These are phyloP conservation scores for Pseudorhombus dupliciocellatus DNA, from an alignment of 2,113 vertebrate genomes.

Conservation along the genomic window DNA sequence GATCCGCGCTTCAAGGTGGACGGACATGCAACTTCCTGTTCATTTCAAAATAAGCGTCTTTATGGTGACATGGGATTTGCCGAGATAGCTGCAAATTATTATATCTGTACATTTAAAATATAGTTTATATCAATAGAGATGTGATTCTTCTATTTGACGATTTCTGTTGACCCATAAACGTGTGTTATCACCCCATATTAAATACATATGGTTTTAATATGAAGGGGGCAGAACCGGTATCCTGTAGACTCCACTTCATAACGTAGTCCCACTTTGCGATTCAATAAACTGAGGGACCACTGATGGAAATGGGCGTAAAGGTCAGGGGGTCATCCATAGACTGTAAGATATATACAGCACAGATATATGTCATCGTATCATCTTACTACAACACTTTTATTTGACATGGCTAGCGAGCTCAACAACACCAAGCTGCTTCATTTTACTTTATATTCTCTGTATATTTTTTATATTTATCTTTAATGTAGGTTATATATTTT, in stretches of 20 bases:
- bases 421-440: no score
- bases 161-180: accelerated
- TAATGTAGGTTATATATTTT: no score
- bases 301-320: background rate
- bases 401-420: no score
- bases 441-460: no score
- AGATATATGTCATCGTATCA: no score
- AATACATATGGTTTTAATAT: constrained; percentile 20
- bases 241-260: background rate
- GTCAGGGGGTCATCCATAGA: no score
- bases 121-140: background rate
- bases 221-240: background rate
- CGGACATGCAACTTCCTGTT: constrained; percentile 17
- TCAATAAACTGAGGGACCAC: no score
- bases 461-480: no score
- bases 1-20: background rate
- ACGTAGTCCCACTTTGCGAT: no score
- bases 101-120: background rate
- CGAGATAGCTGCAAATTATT: accelerated
- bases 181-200: background rate
- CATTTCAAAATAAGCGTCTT: constrained; percentile 15
- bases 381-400: no score
- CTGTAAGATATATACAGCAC: no score
- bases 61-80: background rate
- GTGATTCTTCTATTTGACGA: background rate